Evolutionary conservation across 2,888 invertebrate genomes (phyloP).

Genomic region (Psococerastis gibbosa): DNA sequence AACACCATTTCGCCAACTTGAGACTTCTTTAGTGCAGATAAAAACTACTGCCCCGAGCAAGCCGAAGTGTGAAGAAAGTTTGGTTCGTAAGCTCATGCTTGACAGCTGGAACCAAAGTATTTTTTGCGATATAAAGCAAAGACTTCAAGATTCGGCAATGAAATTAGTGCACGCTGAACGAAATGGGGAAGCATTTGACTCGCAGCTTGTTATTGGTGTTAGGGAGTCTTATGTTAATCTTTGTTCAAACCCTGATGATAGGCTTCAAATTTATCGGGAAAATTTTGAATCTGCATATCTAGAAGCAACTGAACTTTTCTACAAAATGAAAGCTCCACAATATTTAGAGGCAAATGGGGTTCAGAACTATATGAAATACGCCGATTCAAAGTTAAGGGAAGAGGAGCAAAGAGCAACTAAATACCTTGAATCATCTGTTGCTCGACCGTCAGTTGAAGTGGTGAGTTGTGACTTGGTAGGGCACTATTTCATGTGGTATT

Average conservation of each 20-base stretch:
- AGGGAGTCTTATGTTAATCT: conserved; percentile 94
- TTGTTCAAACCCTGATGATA: conserved; percentile 82
- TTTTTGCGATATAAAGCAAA: conserved; percentile 84
- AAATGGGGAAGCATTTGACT: conserved; percentile 95
- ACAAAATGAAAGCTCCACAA: conserved; percentile 75
- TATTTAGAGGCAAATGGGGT: conserved; percentile 82
- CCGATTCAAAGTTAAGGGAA: conserved; percentile 83
- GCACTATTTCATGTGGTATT: too few species aligned
- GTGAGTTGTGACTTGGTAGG: conserved; percentile 25
- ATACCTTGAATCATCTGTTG: conserved; percentile 78
- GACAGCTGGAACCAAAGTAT: conserved; percentile 98
- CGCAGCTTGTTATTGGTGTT: conserved; percentile 92
- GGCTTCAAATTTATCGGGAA: conserved; percentile 85
- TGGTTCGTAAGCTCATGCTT: conserved; percentile 86
- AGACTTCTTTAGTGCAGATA: conserved; percentile 63
- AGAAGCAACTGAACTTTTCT: conserved; percentile 85
- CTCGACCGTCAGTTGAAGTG: conserved; percentile 40
- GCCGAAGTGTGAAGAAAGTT: conserved; percentile 61
- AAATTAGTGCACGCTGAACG: conserved; percentile 91
- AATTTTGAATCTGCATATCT: conserved; percentile 95
- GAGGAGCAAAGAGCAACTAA: conserved; percentile 85
- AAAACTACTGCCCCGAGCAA: conserved; percentile 32
- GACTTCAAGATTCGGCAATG: conserved; percentile 91
- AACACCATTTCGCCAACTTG: conserved; percentile 84
- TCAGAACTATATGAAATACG: conserved; percentile 92